Conservation (phyloP, 2,113 vertebrate genomes). For the Acanthisitta chloris region DNA sequence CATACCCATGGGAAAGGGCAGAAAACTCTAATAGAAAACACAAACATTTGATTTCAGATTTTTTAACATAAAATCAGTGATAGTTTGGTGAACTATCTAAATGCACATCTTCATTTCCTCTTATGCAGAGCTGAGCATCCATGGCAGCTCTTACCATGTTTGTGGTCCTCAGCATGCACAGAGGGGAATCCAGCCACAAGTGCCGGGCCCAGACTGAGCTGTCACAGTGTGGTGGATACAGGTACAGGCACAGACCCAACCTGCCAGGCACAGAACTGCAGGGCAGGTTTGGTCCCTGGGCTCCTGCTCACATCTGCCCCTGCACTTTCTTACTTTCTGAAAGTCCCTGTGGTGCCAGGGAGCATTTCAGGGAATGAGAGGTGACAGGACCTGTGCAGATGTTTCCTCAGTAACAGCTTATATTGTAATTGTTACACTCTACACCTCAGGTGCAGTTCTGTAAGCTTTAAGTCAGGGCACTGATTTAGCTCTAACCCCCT, state of each 20-base stretch:
- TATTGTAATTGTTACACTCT: no score
- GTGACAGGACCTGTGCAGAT: not conserved
- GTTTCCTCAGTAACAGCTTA: not conserved
- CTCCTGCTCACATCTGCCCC: not conserved
- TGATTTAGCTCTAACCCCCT: not conserved
- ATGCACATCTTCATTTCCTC: not conserved
- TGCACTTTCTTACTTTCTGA: rapidly evolving
- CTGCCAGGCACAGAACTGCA: not conserved
- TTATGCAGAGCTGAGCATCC: not conserved
- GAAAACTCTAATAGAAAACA: not conserved
- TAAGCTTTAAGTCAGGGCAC: not conserved
- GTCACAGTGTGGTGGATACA: rapidly evolving
- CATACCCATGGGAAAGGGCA: not conserved
- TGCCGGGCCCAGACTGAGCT: not conserved
- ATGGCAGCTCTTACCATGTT: not conserved
- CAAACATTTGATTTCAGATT: not conserved
- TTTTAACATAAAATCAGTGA: not conserved
- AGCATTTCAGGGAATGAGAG: no score
- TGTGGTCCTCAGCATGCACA: not conserved
- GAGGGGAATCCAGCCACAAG: rapidly evolving
- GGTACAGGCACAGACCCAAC: rapidly evolving
- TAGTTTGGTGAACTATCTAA: not conserved
- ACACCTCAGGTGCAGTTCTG: not conserved
- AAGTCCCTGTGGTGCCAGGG: rapidly evolving
- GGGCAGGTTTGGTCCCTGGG: not conserved